Conservation (phyloP, 2,113 vertebrate genomes). For the Ictalurus punctatus region DNA sequence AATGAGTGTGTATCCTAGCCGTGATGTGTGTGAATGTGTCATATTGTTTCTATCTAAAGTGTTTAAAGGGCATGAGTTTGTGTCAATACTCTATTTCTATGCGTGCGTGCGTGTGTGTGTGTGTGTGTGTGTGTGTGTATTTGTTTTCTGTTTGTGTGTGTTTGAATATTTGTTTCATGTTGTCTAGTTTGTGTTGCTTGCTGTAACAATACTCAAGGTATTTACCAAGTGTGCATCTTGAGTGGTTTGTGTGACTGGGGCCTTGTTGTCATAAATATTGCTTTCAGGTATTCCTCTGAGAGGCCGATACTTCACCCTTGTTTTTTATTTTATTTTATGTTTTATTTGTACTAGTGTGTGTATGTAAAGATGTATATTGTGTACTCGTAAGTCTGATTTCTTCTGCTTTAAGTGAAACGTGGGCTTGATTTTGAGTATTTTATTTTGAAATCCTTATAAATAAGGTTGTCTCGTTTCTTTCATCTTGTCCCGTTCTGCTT, state of each 20-base stretch:
- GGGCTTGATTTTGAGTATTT: neutral
- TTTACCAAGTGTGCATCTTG: slow-evolving; percentile 30
- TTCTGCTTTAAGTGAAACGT: neutral
- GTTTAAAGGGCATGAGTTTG: slow-evolving; percentile 22
- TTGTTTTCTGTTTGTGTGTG: slow-evolving; percentile 18
- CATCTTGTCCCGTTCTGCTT: neutral
- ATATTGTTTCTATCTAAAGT: slow-evolving; percentile 24
- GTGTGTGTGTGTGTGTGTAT: neutral
- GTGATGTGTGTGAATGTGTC: slow-evolving; percentile 49
- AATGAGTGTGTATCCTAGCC: slow-evolving; percentile 54
- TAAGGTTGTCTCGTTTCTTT: slow-evolving; percentile 10
- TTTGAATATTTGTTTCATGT: slow-evolving; percentile 29
- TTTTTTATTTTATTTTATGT: neutral
- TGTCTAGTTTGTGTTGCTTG: slow-evolving; percentile 35
- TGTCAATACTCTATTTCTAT: neutral
- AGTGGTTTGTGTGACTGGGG: slow-evolving; percentile 9
- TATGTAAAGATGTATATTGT: neutral
- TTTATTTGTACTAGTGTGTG: neutral
- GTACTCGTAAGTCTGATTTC: neutral
- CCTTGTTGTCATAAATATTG: neutral
- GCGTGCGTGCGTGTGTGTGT: neutral
- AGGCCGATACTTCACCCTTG: neutral
- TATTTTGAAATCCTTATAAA: neutral
- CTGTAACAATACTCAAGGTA: neutral
- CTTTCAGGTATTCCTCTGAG: slow-evolving; percentile 13